phyloP scores from a whole-genome alignment of 2,888 invertebrate genomes.

The Oligia strigilis region DNA sequence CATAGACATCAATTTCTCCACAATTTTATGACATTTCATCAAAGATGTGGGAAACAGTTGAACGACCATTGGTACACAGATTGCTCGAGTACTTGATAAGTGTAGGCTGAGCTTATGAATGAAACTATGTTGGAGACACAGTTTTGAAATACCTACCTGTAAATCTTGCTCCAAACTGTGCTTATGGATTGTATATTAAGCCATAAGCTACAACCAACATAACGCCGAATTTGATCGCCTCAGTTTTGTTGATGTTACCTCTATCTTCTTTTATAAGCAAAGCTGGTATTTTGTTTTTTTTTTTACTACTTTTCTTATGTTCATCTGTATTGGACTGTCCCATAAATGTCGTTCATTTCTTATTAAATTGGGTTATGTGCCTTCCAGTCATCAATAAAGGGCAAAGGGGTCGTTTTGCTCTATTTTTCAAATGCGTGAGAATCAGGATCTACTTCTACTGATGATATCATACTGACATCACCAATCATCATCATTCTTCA shows the following conservation, averaged over 20 bases:
- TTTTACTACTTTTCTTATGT: neutral
- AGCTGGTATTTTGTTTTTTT: neutral
- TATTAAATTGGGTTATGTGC: neutral
- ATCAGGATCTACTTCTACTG: constrained; percentile 16
- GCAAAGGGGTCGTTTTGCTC: neutral
- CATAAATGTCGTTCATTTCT: neutral
- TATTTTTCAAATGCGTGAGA: constrained; percentile 20
- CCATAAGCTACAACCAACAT: neutral
- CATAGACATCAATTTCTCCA: constrained; percentile 47
- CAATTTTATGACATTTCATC: constrained; percentile 48
- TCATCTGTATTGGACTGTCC: neutral
- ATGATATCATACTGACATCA: constrained; percentile 51
- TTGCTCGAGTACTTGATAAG: constrained; percentile 4
- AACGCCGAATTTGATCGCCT: neutral
- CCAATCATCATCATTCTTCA: constrained; percentile 11
- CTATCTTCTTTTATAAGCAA: neutral
- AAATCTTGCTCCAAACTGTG: too few species aligned
- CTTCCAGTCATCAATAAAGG: neutral
- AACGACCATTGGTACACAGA: constrained; percentile 22
- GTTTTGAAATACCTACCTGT: neutral
- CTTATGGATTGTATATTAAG: neutral
- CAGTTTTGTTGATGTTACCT: neutral
- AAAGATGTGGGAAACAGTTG: constrained; percentile 30
- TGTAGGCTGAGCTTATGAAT: constrained; percentile 3
- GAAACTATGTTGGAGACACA: neutral